Evolutionary conservation across 92 coral and sea anemone genomes (phyloP).

Genomic region (Micromussa lordhowensis): DNA sequence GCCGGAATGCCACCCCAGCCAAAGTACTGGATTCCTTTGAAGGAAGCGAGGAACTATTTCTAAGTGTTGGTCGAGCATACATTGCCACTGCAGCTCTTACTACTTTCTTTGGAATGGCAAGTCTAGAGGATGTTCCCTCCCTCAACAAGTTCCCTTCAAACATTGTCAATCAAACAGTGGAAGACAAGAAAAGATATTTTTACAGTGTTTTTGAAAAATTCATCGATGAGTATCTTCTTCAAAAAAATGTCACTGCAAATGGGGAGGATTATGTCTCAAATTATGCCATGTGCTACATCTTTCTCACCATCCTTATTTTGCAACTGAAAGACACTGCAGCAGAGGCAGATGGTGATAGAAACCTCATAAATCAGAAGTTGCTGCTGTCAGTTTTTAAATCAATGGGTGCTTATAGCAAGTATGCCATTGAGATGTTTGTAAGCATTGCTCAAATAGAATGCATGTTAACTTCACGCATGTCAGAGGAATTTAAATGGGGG

Average conservation of each 20-base stretch:
- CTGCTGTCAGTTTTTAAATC: too few relatives aligned
- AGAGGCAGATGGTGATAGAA: slow-evolving; percentile 76
- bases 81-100: slow-evolving; percentile 72
- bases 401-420: too few relatives aligned
- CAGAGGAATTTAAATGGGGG: too few relatives aligned
- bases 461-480: slow-evolving; percentile 54
- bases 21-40: slow-evolving; percentile 78
- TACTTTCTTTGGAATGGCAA: slow-evolving; percentile 74
- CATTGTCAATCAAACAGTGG: slow-evolving; percentile 7
- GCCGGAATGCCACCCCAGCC: slow-evolving; percentile 76
- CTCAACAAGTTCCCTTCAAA: slow-evolving; percentile 61
- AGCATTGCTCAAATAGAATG: slow-evolving; percentile 56
- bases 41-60: slow-evolving; percentile 82
- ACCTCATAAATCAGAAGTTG: too few relatives aligned
- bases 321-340: too few relatives aligned
- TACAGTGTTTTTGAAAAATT: neutral
- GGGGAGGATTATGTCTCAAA: slow-evolving; percentile 66
- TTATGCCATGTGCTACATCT: slow-evolving; percentile 68
- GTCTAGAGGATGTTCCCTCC: slow-evolving; percentile 59
- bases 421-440: too few relatives aligned
- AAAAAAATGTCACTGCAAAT: too few relatives aligned
- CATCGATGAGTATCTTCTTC: too few relatives aligned
- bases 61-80: slow-evolving; percentile 80
- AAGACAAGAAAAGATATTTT: slow-evolving; percentile 58
- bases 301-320: slow-evolving; percentile 64